Evolutionary conservation across 2,888 invertebrate genomes (phyloP).

Genomic region (Acleris cristana): DNA sequence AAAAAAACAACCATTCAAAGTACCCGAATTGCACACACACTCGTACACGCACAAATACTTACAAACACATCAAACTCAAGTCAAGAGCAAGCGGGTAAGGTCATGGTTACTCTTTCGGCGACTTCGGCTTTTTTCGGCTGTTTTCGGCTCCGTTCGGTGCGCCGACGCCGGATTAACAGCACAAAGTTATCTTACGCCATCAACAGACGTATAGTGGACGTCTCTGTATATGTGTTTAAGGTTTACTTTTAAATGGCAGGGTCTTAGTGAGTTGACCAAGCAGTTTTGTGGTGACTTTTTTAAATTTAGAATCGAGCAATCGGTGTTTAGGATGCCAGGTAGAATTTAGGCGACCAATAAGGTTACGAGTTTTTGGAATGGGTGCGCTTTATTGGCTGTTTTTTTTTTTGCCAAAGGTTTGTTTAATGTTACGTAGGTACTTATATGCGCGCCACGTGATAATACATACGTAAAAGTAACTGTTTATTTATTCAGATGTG

Average conservation of each 20-base stretch:
- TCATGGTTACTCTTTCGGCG: conserved; percentile 71
- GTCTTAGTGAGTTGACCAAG: not conserved
- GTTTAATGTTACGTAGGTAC: too few species aligned
- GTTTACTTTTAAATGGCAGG: conserved; percentile 7
- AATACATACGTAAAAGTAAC: too few species aligned
- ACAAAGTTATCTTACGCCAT: conserved; percentile 41
- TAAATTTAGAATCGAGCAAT: conserved; percentile 23
- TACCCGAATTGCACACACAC: conserved; percentile 74
- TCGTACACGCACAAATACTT: conserved; percentile 45
- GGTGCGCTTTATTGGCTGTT: conserved; percentile 9
- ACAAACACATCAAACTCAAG: conserved; percentile 45
- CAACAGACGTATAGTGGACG: conserved; percentile 14
- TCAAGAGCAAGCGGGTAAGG: conserved; percentile 72
- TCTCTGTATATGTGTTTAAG: not conserved
- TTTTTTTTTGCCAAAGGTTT: too few species aligned
- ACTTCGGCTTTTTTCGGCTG: conserved; percentile 51
- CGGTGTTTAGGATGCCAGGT: conserved; percentile 35
- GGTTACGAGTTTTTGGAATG: conserved; percentile 11
- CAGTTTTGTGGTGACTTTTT: conserved; percentile 48
- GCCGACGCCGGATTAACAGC: conserved; percentile 55
- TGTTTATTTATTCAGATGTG: too few species aligned
- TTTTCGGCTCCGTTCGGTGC: conserved; percentile 63
- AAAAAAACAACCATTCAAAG: conserved; percentile 56
- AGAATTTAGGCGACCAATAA: conserved; percentile 31
- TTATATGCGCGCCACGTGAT: too few species aligned